phyloP scores from a whole-genome alignment of 2,797 vertebrate genomes.

The Clarias platycephalus region DNA sequence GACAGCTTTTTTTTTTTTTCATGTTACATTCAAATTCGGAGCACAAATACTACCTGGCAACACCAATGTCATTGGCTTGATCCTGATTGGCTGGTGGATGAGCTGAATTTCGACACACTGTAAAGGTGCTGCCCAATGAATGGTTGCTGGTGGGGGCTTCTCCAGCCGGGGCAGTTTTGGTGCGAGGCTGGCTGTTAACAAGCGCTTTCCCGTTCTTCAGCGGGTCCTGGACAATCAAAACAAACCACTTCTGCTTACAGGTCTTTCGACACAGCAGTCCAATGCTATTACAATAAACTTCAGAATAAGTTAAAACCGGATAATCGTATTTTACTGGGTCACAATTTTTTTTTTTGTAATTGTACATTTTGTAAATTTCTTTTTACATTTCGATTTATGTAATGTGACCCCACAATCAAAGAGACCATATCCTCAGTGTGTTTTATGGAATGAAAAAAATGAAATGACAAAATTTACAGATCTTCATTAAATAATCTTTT shows the following conservation, averaged over 20 bases:
- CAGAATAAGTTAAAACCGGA: not conserved
- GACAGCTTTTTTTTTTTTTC: constrained; percentile 17
- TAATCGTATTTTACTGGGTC: not conserved
- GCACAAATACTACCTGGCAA: constrained; percentile 60
- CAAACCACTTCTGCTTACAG: constrained; percentile 23
- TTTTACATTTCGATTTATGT: not conserved
- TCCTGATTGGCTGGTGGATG: constrained; percentile 54
- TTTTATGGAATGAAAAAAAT: not conserved
- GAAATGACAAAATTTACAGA: not conserved
- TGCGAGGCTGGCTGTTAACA: constrained; percentile 34
- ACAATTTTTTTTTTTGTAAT: not conserved
- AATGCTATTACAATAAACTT: not conserved
- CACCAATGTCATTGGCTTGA: constrained; percentile 58
- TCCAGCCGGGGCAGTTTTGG: constrained; percentile 52
- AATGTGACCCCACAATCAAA: not conserved
- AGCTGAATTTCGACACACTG: constrained; percentile 53
- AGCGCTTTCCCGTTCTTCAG: constrained; percentile 46
- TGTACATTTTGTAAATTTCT: not conserved
- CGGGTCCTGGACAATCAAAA: constrained; percentile 52
- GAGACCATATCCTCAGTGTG: not conserved
- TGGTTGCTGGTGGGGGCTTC: constrained; percentile 48
- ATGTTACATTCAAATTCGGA: constrained; percentile 51
- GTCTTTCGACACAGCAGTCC: not conserved
- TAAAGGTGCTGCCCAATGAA: constrained; percentile 46
- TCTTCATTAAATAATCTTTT: not conserved